phyloP scores from a whole-genome alignment of 1,140 invertebrate species.

The Pogonus chalceus region DNA sequence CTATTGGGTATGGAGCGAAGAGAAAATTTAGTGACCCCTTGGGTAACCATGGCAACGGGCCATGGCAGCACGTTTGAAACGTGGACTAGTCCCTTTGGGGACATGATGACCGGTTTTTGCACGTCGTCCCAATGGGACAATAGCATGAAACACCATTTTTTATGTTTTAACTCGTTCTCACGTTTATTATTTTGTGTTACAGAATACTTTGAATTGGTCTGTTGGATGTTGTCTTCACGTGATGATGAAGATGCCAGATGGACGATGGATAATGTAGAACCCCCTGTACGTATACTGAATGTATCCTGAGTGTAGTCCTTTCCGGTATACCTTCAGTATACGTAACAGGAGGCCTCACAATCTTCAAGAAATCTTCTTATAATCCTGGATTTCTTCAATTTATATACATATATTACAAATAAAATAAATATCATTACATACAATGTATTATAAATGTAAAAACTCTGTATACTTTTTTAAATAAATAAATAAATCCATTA shows the following conservation, averaged over 20 bases:
- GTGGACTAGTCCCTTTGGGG: background rate
- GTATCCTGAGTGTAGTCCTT: constrained; percentile 95
- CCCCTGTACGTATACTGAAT: constrained; percentile 99
- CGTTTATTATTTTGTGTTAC: constrained; percentile 2
- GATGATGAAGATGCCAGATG: constrained; percentile 1
- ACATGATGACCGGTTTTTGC: background rate
- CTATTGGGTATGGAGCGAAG: constrained; percentile 16
- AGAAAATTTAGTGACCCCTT: constrained; percentile 23
- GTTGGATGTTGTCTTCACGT: constrained; percentile 10
- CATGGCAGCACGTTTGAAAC: constrained; percentile 12
- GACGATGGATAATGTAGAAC: constrained; percentile 49
- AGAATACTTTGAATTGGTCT: background rate
- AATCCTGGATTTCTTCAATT: no score
- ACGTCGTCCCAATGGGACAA: background rate
- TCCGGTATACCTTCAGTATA: constrained; percentile 99
- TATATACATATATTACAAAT: no score
- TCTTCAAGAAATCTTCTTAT: constrained; percentile 41
- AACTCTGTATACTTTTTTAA: no score
- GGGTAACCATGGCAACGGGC: constrained; percentile 17
- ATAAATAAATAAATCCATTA: no score
- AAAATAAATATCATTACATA: no score
- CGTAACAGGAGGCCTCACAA: constrained; percentile 91
- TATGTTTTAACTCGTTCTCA: background rate
- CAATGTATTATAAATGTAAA: no score
- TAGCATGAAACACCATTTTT: no score